A percentile compares a stretch with the other conserved stretches of the same genome.
These are phyloP conservation scores for Xanthorhoe spadicearia DNA, from an alignment of 2,888 invertebrate genomes.

Conservation along the genomic window DNA sequence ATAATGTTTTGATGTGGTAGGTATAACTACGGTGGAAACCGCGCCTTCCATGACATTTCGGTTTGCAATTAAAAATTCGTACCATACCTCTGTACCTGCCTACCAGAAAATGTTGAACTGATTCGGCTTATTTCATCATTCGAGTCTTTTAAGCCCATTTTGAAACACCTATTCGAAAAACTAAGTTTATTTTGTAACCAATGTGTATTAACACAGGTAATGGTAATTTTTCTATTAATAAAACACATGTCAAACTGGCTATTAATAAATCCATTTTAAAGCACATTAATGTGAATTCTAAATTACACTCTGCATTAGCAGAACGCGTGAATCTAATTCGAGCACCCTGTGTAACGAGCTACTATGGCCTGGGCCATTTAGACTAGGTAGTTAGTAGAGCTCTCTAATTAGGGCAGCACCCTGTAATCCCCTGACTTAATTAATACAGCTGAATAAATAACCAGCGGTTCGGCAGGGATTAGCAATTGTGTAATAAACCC, in stretches of 20 bases:
- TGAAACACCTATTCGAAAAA: no score
- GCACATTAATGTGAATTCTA: background rate
- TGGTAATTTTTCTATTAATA: no score
- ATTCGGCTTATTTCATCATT: no score
- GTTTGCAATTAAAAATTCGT: no score
- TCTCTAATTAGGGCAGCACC: slow-evolving; percentile 64
- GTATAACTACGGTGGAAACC: background rate
- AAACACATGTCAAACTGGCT: no score
- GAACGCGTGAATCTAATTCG: background rate
- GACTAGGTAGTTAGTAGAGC: slow-evolving; percentile 11
- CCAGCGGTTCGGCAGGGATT: slow-evolving; percentile 48
- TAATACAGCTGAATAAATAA: slow-evolving; percentile 62
- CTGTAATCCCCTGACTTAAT: slow-evolving; percentile 64
- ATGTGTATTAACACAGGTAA: no score
- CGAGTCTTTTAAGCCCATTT: no score
- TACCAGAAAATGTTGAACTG: no score
- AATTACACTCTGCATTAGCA: background rate
- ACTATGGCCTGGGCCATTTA: slow-evolving; percentile 3
- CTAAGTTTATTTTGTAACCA: no score
- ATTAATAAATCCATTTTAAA: background rate
- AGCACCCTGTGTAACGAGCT: slow-evolving; percentile 2
- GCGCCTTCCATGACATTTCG: background rate
- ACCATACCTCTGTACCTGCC: no score
- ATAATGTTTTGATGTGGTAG: background rate
- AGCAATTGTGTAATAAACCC: slow-evolving; percentile 41